Evolutionary conservation across 2,797 vertebrate species (phyloP).

Genomic region (Brachyrhaphis roseni): DNA sequence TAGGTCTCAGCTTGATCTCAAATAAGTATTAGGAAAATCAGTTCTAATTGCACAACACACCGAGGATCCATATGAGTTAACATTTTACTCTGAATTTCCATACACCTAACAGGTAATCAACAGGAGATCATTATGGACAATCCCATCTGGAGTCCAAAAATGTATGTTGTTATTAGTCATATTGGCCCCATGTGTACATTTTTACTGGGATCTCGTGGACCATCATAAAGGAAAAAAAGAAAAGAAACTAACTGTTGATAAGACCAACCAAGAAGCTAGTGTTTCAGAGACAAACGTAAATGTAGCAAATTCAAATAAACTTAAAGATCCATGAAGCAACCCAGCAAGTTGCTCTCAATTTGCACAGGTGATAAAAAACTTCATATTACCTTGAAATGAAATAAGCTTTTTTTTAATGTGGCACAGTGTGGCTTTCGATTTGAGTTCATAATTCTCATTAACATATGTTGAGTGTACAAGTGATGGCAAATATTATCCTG

Average conservation of each 20-base stretch:
- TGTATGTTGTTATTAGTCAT: neutral
- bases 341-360: neutral
- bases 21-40: neutral
- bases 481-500: neutral
- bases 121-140: neutral
- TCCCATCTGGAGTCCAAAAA: neutral
- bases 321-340: neutral
- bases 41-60: neutral
- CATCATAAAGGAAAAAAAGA: neutral
- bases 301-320: neutral
- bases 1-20: neutral
- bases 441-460: neutral
- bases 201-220: neutral
- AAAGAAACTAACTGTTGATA: neutral
- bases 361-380: neutral
- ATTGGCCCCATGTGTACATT: neutral
- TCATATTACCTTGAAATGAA: neutral
- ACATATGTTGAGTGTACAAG: neutral
- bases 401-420: neutral
- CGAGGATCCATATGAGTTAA: neutral
- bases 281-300: neutral
- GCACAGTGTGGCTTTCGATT: neutral
- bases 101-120: neutral
- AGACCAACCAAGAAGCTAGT: neutral
- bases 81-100: neutral